Conservation (phyloP, 2,113 vertebrate genomes). For the Notarius lentiginosus region DNA sequence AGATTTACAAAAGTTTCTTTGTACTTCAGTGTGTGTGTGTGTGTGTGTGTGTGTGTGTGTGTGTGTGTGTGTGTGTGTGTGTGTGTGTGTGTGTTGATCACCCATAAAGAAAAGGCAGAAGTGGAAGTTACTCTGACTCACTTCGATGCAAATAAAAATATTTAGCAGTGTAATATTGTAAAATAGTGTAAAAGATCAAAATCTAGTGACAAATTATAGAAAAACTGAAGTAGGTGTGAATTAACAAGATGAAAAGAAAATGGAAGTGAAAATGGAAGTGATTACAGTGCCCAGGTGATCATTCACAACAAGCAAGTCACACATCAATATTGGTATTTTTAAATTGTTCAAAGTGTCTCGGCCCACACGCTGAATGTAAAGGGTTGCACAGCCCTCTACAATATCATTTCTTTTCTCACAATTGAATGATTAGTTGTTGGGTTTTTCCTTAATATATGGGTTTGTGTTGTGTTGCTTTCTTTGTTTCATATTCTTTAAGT, state of each 20-base stretch:
- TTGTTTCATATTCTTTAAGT: neutral
- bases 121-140: neutral
- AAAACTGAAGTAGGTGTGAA: too few species aligned
- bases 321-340: too few species aligned
- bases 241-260: too few species aligned
- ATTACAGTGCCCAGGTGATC: too few species aligned
- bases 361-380: too few species aligned
- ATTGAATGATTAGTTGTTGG: neutral
- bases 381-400: neutral
- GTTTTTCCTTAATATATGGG: neutral
- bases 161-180: neutral
- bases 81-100: neutral
- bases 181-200: neutral
- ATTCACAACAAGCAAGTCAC: too few species aligned
- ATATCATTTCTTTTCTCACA: neutral
- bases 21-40: neutral
- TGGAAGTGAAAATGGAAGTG: too few species aligned
- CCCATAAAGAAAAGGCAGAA: neutral
- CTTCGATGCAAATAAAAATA: neutral
- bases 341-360: too few species aligned
- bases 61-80: too few species aligned
- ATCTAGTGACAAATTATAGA: too few species aligned
- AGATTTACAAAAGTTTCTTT: neutral
- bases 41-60: too few species aligned
- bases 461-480: neutral